phyloP scores from a whole-genome alignment of 2,113 vertebrate genomes.

The Oreotrochilus melanogaster region DNA sequence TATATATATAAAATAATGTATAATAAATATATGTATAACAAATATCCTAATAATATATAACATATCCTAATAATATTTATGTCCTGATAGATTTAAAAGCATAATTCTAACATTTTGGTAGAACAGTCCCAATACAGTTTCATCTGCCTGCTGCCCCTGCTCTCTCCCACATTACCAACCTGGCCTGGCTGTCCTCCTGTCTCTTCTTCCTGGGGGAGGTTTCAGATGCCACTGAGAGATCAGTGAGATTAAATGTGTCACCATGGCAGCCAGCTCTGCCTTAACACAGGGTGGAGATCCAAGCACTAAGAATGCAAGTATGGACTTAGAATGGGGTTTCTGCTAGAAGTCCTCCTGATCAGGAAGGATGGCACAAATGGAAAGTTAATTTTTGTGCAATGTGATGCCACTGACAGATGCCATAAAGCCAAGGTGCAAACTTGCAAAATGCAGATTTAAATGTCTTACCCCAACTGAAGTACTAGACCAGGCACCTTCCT shows the following conservation, averaged over 20 bases:
- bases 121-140: background rate
- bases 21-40: too few relatives aligned
- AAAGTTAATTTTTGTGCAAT: background rate
- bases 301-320: background rate
- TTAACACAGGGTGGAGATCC: background rate
- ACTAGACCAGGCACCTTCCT: background rate
- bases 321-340: background rate
- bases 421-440: background rate
- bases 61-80: background rate
- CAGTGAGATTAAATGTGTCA: background rate
- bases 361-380: rapidly evolving
- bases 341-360: background rate
- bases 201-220: background rate
- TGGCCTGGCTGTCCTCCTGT: background rate
- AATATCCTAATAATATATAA: background rate
- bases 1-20: too few relatives aligned
- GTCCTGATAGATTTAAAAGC: background rate
- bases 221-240: background rate
- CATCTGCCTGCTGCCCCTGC: background rate
- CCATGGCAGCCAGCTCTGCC: background rate
- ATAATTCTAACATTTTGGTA: background rate
- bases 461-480: background rate
- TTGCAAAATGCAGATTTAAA: background rate
- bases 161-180: background rate
- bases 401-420: background rate